A percentile compares a stretch with the other conserved stretches of the same genome.
phyloP scores from a whole-genome alignment of 1,140 invertebrate genomes.

The Drosophila carrolli region DNA sequence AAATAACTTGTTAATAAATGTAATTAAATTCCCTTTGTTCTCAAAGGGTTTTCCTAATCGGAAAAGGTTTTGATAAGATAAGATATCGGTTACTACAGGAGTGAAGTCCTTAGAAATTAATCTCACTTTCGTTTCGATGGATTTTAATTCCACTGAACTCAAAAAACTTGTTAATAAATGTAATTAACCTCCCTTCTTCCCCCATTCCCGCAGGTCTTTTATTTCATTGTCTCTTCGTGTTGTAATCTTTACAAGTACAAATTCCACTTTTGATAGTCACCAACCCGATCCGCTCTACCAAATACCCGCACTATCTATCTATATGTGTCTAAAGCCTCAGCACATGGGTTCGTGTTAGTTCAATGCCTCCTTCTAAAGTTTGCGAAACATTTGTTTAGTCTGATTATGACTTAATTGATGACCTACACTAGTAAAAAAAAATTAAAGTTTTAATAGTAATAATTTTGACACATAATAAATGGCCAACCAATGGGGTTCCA shows the following conservation, averaged over 20 bases:
- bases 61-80: constrained; percentile 14
- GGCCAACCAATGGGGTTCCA: neutral
- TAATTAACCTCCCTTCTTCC: neutral
- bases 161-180: neutral
- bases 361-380: constrained; percentile 60
- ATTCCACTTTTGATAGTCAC: constrained; percentile 55
- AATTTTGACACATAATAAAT: constrained; percentile 33
- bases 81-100: constrained; percentile 5
- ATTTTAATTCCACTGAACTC: neutral
- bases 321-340: constrained; percentile 2
- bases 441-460: constrained; percentile 54
- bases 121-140: no score
- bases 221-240: constrained; percentile 4
- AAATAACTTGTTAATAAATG: no score
- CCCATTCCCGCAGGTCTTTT: no score
- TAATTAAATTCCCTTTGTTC: no score
- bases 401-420: constrained; percentile 46
- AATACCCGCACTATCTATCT: constrained; percentile 47
- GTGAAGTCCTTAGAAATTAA: neutral
- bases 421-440: constrained; percentile 34
- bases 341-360: constrained; percentile 56
- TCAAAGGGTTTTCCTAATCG: no score
- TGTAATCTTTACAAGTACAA: constrained; percentile 70
- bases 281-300: neutral
- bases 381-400: constrained; percentile 52